Base-by-base conservation (phyloP, 2,113 vertebrate genomes). In the Vanacampus margaritifer region DNA sequence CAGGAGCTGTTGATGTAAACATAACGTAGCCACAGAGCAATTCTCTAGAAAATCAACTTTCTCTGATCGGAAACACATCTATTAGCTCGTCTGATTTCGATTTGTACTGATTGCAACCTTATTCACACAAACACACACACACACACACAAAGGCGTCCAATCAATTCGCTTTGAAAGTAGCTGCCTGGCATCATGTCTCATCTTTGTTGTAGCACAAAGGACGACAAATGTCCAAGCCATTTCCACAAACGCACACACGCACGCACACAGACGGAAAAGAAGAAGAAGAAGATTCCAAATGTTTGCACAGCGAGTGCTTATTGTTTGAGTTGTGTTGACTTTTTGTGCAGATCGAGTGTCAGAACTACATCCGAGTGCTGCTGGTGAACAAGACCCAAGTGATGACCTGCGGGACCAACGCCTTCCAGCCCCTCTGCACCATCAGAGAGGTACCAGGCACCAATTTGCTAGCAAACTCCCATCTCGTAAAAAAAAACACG, bases 371-470 rank as follows among this genome's bases (percentile, higher is more conserved):
- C 64, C 90, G 97, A 3, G 97, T 98, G 60, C 90, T 99, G 79
- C 93, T 95, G 71, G 92, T 99, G 74, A 91, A 94, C 59, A 95
- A 95, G 88, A 97, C 95, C 32, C 94, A 96, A 80, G 92, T 98
- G 75, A 95, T 99, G 87, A 93, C 95, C 77, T 99, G 97, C 12
- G 97, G 97, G 57, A 99, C 97, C 76, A 98, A 98, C 23, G 97
- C 97, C 61, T 99, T 99, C 76, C 94, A 95, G 24, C 97, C 97
- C 0, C 90, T 96, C 21, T 99, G 97, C 79, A 96, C 92, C 61
- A 95, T 90, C 76, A 90, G 97, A 89, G 96, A 97, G 95, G 97
- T 99, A 88, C 32, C 54, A 26, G 14, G n/a, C 11, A 14, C 9
- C 21, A 6, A 24, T 1, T 12, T 61, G 13, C 1, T 36, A 21